Conservation (phyloP, 2,888 invertebrate species). For the Enchytraeus crypticus region DNA sequence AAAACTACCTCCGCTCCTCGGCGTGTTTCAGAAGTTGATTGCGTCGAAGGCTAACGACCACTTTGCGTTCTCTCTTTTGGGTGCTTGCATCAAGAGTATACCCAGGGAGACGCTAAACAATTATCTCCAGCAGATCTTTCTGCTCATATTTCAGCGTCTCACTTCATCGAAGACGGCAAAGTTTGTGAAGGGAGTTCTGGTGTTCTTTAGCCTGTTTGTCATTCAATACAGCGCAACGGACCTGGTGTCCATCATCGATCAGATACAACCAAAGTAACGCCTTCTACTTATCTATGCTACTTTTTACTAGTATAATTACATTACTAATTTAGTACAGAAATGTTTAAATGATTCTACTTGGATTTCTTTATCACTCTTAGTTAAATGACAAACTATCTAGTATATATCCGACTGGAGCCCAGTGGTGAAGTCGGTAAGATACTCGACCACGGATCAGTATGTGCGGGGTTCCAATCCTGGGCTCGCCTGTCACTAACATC, state of each 20-base stretch:
- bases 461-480: too few species aligned
- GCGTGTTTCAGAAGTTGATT: slow-evolving; percentile 91
- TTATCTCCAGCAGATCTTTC: slow-evolving; percentile 77
- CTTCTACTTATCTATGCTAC: not conserved
- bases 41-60: slow-evolving; percentile 90
- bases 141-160: slow-evolving; percentile 83
- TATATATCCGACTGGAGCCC: too few species aligned
- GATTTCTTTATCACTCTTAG: too few species aligned
- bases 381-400: too few species aligned
- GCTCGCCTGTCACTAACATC: too few species aligned
- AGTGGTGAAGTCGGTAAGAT: too few species aligned
- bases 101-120: slow-evolving; percentile 65
- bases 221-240: slow-evolving; percentile 68
- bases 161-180: slow-evolving; percentile 90
- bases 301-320: not conserved
- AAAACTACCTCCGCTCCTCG: slow-evolving; percentile 58
- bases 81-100: slow-evolving; percentile 72
- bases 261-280: slow-evolving; percentile 65
- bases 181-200: slow-evolving; percentile 70
- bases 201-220: slow-evolving; percentile 79
- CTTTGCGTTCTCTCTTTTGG: slow-evolving; percentile 85
- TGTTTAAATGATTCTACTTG: too few species aligned
- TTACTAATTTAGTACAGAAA: too few species aligned
- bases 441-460: too few species aligned
- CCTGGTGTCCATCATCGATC: slow-evolving; percentile 70